Evolutionary conservation across 1,140 invertebrate genomes (phyloP), one percentile per base, ranked within the genome.

Genomic region (Diplogasteroides magnus): DNA sequence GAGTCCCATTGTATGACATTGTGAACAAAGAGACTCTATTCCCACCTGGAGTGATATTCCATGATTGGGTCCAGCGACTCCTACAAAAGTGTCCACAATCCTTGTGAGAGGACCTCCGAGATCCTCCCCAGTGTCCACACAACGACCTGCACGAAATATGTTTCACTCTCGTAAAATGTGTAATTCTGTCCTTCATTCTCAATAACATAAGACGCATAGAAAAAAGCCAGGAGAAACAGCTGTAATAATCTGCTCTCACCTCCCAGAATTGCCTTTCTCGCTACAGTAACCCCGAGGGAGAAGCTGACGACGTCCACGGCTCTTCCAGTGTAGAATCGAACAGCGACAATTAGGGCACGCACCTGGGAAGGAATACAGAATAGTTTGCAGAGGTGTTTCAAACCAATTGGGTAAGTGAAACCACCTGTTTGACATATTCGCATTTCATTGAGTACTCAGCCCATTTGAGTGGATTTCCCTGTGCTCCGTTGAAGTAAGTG

Each of bases 401-500:
- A n/a, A n/a, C n/a, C n/a, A n/a, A n/a, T n/a, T n/a, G n/a, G n/a
- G n/a, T n/a, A n/a, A n/a, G n/a, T n/a, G n/a, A n/a, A n/a, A n/a
- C n/a, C n/a, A 71, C 71, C 62, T 72, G 71, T 27, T 72, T 72
- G 0, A 72, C 71, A 58, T 72, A 67, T 14, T 64, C 71, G 27
- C 71, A 72, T 55, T 72, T 68, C 61, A 72, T 69, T 14, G 71
- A 70, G 31, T 72, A 80, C 57, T 76, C 68, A 19, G 78, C 74
- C 78, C 78, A 80, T 64, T 77, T 75, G 14, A 80, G 68, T n/a
- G 78, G 74, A 65, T 79, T 78, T 15, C 78, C 78, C 64, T 80
- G 69, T 25, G 77, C 67, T 2, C 78, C 78, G 63, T 79, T 78
- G 14, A 75, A 75, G 61, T 80, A 80, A n/a, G 78, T 80, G 25